Base-by-base conservation (phyloP, 1,140 invertebrate species). In the Anadara kagoshimensis region DNA sequence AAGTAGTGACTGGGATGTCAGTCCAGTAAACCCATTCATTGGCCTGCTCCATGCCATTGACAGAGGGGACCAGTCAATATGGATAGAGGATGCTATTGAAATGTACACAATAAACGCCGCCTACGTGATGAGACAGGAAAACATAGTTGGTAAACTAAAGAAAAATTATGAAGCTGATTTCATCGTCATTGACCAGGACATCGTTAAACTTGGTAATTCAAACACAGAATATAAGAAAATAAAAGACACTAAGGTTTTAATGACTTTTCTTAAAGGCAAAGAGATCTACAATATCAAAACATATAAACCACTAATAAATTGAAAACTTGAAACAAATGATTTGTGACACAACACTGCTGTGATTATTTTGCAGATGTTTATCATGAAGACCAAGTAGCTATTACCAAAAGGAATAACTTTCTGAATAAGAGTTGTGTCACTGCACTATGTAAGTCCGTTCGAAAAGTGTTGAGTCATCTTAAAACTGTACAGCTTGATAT, bases 1-100 rank as follows among this genome's bases (percentile, higher is more conserved):
- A 4, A 77, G 75, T 26, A 77, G 75, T 41, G 75, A 77, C 57
- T 77, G 75, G 75, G 75, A 77, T 65, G 75, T 77, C 16, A 77
- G 75, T 43, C 26, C 20, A 1, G 26, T 77, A 2, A 77, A 77
- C 49, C 75, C 75, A 0, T 73, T 77, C 10, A n/a, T 69, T 14
- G 66, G 70, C 51, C 69, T 77, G 14, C 59, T 69, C 20, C 51
- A 77, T 29, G 70, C 70, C 0, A 49, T 47, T 41, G 5, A 63
- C 5, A 64, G 75, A 47, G 70, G 62, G 24, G n/a, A 51, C 4
- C 70, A 77, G 41, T 65, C 75, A 18, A 62, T 77, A 29, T 54
- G 22, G 3, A 24, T 77, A 12, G 73, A 77, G 24, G 57, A 53
- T 10, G 75, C 75, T 8, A 58, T 77, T 53, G 75, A 77, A 69